A percentile compares a stretch with the other conserved stretches of the same genome.
Evolutionary conservation across 2,113 vertebrate genomes (phyloP).

Genomic region (Apeltes quadracus): DNA sequence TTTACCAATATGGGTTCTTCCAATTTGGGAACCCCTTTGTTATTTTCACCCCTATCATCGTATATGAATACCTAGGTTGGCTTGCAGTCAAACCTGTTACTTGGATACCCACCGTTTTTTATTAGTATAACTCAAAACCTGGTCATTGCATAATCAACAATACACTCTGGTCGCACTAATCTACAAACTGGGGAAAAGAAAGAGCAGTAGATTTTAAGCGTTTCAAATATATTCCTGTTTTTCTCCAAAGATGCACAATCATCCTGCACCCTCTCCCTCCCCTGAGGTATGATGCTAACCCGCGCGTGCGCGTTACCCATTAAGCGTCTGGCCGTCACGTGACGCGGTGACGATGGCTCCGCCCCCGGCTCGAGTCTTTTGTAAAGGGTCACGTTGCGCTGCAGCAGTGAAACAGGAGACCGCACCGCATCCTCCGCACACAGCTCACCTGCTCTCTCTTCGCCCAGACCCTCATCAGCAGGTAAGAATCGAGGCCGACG

Average conservation of each 20-base stretch:
- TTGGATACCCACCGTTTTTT: not conserved
- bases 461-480: slow-evolving; percentile 17
- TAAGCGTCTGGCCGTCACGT: slow-evolving; percentile 9
- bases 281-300: not conserved
- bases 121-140: not conserved
- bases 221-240: not conserved
- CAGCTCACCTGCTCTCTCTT: not conserved
- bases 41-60: not conserved
- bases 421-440: slow-evolving; percentile 31
- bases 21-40: too few relatives aligned
- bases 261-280: slow-evolving; percentile 17
- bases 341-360: slow-evolving; percentile 44
- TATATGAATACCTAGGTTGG: too few relatives aligned
- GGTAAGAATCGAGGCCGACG: slow-evolving; percentile 52
- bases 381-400: slow-evolving; percentile 82
- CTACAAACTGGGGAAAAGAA: not conserved
- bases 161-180: not conserved
- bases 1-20: not conserved
- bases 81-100: not conserved
- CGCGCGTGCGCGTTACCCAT: slow-evolving; percentile 40
- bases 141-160: not conserved
- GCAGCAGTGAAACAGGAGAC: slow-evolving; percentile 72
- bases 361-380: slow-evolving; percentile 58
- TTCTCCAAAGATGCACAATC: slow-evolving; percentile 61
- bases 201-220: not conserved